Evolutionary conservation across 2,888 invertebrate genomes (phyloP), one percentile per base, ranked within the genome.

Genomic region (Cryptophagus acutangulus): DNA sequence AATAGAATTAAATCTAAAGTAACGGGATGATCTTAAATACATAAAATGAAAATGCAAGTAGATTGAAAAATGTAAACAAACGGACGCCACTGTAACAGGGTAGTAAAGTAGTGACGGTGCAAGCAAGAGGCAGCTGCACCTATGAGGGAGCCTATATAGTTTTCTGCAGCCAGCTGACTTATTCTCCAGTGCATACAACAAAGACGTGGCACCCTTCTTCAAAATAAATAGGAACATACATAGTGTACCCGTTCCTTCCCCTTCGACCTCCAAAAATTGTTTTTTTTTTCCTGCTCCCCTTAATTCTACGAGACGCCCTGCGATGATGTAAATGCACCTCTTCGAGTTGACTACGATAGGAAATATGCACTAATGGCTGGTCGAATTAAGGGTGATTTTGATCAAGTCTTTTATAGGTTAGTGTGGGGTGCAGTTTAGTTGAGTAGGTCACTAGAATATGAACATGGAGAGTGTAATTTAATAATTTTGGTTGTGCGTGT

Each of bases 81-180:
- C 40, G 50, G 29, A 56, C 57, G 56, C 36, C 56, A 46, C 54
- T 57, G 59, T 2, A 2, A 14, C 17, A 33, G 43, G 48, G 49
- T 43, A 46, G n/a, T n/a, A n/a, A 49, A n/a, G 9, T 51, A 46
- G 46, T 52, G 47, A 48, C 49, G 44, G 35, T 49, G 49, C 47
- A 48, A 52, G 10, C 31, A 31, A 9, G 9, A 10, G 31, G 16
- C 31, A 31, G 45, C 51, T 42, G 39, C 49, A 46, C 51, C 54
- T 15, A 13, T 16, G 12, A 16, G 31, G 26, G 26, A 26, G 26
- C n/a, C 24, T 8, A 20, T 20, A 20, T 20, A 20, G 15, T 31
- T 31, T 16, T 41, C 55, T 54, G 57, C 57, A 62, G 66, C 67
- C 67, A 67, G 67, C 69, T 69, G 69, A 69, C 69, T 69, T 69